Conservation (phyloP, 2,113 vertebrate genomes). For the Sciurus niger region DNA sequence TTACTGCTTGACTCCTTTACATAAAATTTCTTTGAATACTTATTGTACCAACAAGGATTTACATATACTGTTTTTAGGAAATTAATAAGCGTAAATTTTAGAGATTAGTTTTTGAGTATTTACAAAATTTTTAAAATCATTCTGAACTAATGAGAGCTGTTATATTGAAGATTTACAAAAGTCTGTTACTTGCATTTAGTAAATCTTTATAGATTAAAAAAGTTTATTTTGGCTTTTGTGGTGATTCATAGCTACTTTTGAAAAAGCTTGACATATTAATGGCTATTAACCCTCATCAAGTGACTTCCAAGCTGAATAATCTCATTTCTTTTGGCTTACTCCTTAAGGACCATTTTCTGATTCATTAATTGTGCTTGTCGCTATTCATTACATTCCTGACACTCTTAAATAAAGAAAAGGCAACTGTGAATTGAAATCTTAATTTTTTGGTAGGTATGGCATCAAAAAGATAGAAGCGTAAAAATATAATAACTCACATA, state of each 20-base stretch:
- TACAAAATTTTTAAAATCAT: conserved; percentile 51
- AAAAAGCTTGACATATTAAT: not conserved
- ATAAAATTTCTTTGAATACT: not conserved
- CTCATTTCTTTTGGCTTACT: conserved; percentile 11
- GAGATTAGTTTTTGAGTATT: conserved; percentile 22
- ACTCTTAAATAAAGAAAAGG: not conserved
- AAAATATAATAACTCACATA: not conserved
- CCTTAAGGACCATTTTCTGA: not conserved
- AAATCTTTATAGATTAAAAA: conserved; percentile 15
- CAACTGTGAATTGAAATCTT: not conserved
- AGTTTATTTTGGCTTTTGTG: conserved; percentile 37
- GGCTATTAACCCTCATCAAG: not conserved
- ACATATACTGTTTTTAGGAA: not conserved
- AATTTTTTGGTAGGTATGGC: not conserved
- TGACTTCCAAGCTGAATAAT: not conserved
- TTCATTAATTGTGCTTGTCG: conserved; percentile 15
- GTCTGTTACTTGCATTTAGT: not conserved
- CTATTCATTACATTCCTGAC: conserved; percentile 14
- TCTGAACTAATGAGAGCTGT: not conserved
- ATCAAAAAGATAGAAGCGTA: not conserved
- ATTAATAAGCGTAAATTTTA: conserved; percentile 49
- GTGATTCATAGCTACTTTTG: not conserved
- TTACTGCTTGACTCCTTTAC: not conserved
- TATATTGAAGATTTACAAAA: conserved; percentile 33
- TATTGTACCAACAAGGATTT: not conserved